A percentile compares a stretch with the other conserved stretches of the same genome.
Evolutionary conservation across 2,888 invertebrate genomes (phyloP).

Genomic region (Thereva nobilitata): DNA sequence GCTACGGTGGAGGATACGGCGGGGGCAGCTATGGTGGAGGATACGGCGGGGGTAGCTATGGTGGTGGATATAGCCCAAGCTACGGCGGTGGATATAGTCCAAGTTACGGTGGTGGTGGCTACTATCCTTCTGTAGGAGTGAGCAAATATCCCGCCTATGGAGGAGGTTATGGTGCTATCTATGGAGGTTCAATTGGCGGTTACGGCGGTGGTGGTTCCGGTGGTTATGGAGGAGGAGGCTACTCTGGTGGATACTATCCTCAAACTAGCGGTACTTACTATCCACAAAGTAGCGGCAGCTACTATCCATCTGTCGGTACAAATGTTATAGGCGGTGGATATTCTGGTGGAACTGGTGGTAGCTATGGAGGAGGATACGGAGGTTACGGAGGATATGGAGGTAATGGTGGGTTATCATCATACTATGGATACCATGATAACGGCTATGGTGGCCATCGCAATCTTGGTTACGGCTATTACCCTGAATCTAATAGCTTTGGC

Average conservation of each 20-base stretch:
- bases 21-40: background rate
- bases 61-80: conserved; percentile 43
- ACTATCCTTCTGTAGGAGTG: conserved; percentile 36
- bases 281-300: conserved; percentile 41
- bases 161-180: conserved; percentile 22
- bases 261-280: conserved; percentile 36
- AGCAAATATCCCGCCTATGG: conserved; percentile 9
- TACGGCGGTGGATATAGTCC: conserved; percentile 37
- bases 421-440: conserved; percentile 64
- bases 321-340: conserved; percentile 51
- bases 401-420: conserved; percentile 64
- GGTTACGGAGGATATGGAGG: conserved; percentile 67
- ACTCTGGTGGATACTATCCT: conserved; percentile 37
- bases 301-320: conserved; percentile 54
- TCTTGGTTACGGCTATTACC: conserved; percentile 65
- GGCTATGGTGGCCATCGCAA: conserved; percentile 62
- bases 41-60: conserved; percentile 33
- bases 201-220: conserved; percentile 40
- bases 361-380: conserved; percentile 51
- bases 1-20: conserved; percentile 21
- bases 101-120: conserved; percentile 32
- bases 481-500: conserved; percentile 53
- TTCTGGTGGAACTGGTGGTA: conserved; percentile 43
- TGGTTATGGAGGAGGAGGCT: conserved; percentile 43
- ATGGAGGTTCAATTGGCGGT: conserved; percentile 42